Percentiles rank a stretch among this genome's conserved stretches.
Conservation (phyloP, 2,113 vertebrate genomes). For the Nothoprocta pentlandii region DNA sequence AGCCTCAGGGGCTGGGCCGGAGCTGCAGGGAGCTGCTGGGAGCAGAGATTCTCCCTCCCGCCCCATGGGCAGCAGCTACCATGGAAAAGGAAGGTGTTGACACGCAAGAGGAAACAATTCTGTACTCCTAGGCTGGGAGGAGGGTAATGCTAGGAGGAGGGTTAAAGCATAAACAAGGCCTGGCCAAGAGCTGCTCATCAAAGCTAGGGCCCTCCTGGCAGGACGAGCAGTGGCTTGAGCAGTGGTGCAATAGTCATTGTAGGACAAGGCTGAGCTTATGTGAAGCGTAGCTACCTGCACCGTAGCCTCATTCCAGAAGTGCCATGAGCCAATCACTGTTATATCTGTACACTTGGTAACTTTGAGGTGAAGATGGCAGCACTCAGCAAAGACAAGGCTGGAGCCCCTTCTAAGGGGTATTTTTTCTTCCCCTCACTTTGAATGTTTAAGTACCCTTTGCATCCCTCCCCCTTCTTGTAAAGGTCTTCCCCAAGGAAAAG, state of each 20-base stretch:
- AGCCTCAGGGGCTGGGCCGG: not conserved
- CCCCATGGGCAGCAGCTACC: not conserved
- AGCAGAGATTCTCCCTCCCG: not conserved
- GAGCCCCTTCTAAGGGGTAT: not conserved
- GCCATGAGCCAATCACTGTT: not conserved
- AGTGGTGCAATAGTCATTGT: not conserved
- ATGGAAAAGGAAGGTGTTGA: not conserved
- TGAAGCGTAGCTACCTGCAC: not conserved
- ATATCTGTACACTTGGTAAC: not conserved
- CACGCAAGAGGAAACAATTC: conserved; percentile 24
- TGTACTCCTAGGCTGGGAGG: not conserved
- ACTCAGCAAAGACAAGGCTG: not conserved
- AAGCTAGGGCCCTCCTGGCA: not conserved
- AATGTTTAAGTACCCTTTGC: not conserved
- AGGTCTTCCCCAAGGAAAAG: not conserved
- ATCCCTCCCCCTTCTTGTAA: not conserved
- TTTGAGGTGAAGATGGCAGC: not conserved
- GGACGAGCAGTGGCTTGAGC: not conserved
- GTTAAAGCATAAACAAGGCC: not conserved
- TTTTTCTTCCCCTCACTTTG: not conserved
- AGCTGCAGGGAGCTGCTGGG: not conserved
- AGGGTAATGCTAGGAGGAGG: not conserved
- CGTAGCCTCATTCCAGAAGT: not conserved
- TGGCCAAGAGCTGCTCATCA: not conserved
- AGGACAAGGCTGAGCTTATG: not conserved